phyloP scores from a whole-genome alignment of 2,888 invertebrate species.

The Cryptocheilus praepositus region DNA sequence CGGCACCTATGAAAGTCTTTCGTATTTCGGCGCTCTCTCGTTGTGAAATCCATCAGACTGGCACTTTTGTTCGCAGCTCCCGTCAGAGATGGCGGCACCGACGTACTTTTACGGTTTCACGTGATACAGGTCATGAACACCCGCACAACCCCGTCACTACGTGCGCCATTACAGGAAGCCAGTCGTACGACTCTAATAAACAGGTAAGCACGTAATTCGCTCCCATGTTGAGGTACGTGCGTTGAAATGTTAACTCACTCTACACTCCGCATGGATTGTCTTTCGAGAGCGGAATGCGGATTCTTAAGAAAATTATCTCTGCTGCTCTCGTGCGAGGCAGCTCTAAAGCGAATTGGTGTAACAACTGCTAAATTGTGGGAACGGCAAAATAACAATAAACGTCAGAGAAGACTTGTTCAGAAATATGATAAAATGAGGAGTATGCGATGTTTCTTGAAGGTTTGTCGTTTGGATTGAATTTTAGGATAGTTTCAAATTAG shows the following conservation, averaged over 20 bases:
- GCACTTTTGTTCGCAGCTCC: constrained; percentile 50
- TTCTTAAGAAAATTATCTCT: no score
- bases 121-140: constrained; percentile 22
- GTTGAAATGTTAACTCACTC: constrained; percentile 9
- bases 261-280: no score
- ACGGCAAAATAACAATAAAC: no score
- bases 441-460: no score
- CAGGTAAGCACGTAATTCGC: constrained; percentile 25
- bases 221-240: constrained; percentile 1
- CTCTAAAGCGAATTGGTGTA: no score
- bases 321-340: no score
- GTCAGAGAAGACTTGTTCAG: no score
- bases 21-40: constrained; percentile 36
- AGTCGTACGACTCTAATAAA: constrained; percentile 25
- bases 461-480: no score
- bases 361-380: no score
- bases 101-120: constrained; percentile 45
- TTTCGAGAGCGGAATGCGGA: no score
- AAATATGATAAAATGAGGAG: no score
- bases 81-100: constrained; percentile 67
- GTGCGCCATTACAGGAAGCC: constrained; percentile 46
- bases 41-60: constrained; percentile 29
- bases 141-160: constrained; percentile 40
- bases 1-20: constrained; percentile 13
- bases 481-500: no score